Evolutionary conservation across 2,797 vertebrate genomes (phyloP).

Genomic region (Chelon auratus): DNA sequence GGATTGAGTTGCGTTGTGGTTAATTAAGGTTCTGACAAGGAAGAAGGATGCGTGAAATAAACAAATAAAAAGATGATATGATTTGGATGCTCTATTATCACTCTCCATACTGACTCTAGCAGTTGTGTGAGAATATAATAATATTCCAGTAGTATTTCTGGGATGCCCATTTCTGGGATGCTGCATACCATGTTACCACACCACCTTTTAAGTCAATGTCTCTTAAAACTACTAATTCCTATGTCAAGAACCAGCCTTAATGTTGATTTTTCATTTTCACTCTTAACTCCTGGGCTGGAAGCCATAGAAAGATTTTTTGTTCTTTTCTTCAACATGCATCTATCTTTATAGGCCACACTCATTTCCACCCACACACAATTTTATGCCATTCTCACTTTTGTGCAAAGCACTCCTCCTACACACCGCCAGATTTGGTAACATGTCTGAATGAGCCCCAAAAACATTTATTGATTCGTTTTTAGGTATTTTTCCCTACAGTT

Average conservation of each 20-base stretch:
- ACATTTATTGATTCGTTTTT: neutral
- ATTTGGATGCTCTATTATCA: no score
- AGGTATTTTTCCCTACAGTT: neutral
- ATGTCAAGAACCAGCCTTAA: neutral
- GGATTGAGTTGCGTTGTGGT: neutral
- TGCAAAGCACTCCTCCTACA: slow-evolving; percentile 12
- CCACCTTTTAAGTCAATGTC: no score
- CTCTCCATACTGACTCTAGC: no score
- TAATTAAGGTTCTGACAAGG: neutral
- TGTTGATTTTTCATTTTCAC: neutral
- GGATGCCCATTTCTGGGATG: no score
- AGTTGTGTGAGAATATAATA: no score
- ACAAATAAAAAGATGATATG: no score
- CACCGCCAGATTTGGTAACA: neutral
- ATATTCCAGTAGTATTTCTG: no score
- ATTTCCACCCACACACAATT: slow-evolving; percentile 16
- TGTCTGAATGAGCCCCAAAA: neutral
- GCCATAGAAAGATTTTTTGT: neutral
- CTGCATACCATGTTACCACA: no score
- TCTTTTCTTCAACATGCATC: no score
- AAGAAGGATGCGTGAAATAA: no score
- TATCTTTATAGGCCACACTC: slow-evolving; percentile 7
- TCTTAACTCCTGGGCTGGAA: neutral
- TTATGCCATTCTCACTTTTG: slow-evolving; percentile 9
- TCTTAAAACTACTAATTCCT: neutral